Conservation (phyloP, 2,113 vertebrate genomes). For the Hippoglossus stenolepis region DNA sequence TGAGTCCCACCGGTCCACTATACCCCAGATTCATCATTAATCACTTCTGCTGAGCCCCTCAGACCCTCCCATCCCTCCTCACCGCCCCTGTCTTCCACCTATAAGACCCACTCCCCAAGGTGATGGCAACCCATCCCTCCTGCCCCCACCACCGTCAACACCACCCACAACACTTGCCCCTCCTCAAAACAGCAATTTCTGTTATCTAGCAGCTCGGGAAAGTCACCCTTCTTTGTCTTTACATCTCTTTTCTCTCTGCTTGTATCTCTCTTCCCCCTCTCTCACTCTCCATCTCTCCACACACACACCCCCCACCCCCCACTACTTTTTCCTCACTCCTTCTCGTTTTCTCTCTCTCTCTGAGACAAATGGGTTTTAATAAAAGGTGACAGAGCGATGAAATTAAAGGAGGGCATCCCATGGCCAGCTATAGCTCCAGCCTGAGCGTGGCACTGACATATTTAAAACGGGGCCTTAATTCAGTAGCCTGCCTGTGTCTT, state of each 20-base stretch:
- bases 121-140: constrained; percentile 56
- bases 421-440: constrained; percentile 76
- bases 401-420: constrained; percentile 84
- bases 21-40: constrained; percentile 78
- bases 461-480: constrained; percentile 81
- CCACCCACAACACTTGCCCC: constrained; percentile 53
- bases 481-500: constrained; percentile 67
- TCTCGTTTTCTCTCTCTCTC: constrained; percentile 60
- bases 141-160: not conserved
- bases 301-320: not conserved
- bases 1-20: constrained; percentile 66
- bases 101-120: constrained; percentile 72
- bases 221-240: constrained; percentile 62
- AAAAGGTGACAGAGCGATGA: constrained; percentile 85
- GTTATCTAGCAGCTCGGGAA: constrained; percentile 52
- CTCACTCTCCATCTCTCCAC: constrained; percentile 39
- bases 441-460: constrained; percentile 76
- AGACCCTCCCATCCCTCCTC: constrained; percentile 57
- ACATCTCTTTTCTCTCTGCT: constrained; percentile 44
- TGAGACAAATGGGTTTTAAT: constrained; percentile 87
- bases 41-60: constrained; percentile 74
- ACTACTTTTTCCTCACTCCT: constrained; percentile 39
- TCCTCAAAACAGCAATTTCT: constrained; percentile 55
- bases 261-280: constrained; percentile 22
- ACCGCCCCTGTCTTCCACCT: constrained; percentile 59